Base-by-base conservation (phyloP, 1,140 invertebrate genomes). In the Physella acuta region DNA sequence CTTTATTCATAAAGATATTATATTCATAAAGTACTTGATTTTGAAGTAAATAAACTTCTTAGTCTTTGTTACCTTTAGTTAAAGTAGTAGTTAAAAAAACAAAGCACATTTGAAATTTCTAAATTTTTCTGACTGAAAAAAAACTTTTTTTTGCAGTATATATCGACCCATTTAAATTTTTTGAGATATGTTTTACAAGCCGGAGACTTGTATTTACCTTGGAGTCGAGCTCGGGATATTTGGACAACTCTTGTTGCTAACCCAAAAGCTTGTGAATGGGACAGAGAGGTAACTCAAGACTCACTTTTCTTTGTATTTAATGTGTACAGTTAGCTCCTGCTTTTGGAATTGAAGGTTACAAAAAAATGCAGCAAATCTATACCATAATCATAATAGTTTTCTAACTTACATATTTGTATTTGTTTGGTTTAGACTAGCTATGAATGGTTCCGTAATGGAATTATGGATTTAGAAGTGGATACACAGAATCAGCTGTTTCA, bases 341-440 rank as follows among this genome's bases (percentile, higher is more conserved):
- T n/a, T n/a, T n/a, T n/a, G n/a, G n/a, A n/a, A n/a, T n/a, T n/a
- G n/a, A n/a, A n/a, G n/a, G n/a, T n/a, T n/a, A n/a, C n/a, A n/a
- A n/a, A n/a, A n/a, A n/a, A n/a, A n/a, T n/a, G n/a, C n/a, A n/a
- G n/a, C n/a, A n/a, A n/a, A n/a, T n/a, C n/a, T n/a, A n/a, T n/a
- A n/a, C n/a, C n/a, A n/a, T n/a, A n/a, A n/a, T n/a, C n/a, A n/a
- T n/a, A n/a, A n/a, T n/a, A n/a, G n/a, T n/a, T 49, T n/a, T 49
- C n/a, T n/a, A n/a, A n/a, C n/a, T n/a, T n/a, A n/a, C n/a, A n/a
- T n/a, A n/a, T n/a, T n/a, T n/a, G n/a, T n/a, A n/a, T n/a, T n/a
- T n/a, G n/a, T n/a, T n/a, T n/a, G n/a, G n/a, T n/a, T n/a, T 74
- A 87, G 86, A 85, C 83, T 2, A 87, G 87, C 70, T 88, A 85